phyloP scores from a whole-genome alignment of 2,888 invertebrate genomes.

The Eucera pruinosa region DNA sequence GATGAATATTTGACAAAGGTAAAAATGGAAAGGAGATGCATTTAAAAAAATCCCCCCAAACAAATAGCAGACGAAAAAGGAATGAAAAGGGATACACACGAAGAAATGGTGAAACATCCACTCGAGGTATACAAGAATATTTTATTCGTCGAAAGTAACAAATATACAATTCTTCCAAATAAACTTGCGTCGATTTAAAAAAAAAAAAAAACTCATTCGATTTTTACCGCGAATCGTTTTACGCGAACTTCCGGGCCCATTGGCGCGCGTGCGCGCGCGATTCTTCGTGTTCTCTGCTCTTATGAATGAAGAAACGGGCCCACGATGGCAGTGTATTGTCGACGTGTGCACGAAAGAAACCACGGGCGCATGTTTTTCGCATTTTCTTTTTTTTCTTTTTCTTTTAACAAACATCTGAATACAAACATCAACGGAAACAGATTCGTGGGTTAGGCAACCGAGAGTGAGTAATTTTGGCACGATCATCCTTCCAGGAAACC shows the following conservation, averaged over 20 bases:
- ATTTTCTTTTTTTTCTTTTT: slow-evolving; percentile 2
- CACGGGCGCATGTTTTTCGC: slow-evolving; percentile 14
- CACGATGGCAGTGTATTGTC: slow-evolving; percentile 72
- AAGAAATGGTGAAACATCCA: slow-evolving; percentile 3
- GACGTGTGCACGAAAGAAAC: slow-evolving; percentile 63
- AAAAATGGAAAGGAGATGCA: no score
- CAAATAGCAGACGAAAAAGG: no score
- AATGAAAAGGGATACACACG: background rate
- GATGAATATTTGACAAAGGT: no score
- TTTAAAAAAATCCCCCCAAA: no score
- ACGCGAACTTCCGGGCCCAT: slow-evolving; percentile 29
- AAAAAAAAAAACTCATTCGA: slow-evolving; percentile 63
- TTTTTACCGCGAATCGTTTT: slow-evolving; percentile 54
- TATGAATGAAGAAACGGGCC: slow-evolving; percentile 10
- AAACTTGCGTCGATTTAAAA: slow-evolving; percentile 75
- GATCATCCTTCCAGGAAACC: slow-evolving; percentile 76
- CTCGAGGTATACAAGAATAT: slow-evolving; percentile 84
- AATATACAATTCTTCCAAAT: slow-evolving; percentile 84
- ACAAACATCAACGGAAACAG: slow-evolving; percentile 63
- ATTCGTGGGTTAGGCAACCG: slow-evolving; percentile 60
- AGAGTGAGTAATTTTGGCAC: slow-evolving; percentile 80
- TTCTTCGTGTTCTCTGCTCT: no score
- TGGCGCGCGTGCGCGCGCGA: slow-evolving; percentile 19
- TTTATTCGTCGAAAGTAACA: slow-evolving; percentile 85
- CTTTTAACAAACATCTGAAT: slow-evolving; percentile 60